Evolutionary conservation across 2,113 vertebrate genomes (phyloP).

Genomic region (Salvator merianae): DNA sequence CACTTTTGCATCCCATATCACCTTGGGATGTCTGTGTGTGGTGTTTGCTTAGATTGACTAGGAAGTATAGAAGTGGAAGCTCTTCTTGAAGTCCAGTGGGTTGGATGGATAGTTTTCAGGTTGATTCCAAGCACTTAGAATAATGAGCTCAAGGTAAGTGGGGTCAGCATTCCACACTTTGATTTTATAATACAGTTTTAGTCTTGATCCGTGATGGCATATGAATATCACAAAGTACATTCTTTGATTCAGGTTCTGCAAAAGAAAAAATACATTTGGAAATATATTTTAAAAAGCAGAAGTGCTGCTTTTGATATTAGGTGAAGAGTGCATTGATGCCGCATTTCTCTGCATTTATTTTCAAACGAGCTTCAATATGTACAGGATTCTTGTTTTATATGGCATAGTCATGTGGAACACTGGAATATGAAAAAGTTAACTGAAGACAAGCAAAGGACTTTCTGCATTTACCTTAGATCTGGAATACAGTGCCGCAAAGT

Average conservation of each 20-base stretch:
- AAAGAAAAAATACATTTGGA: slow-evolving; percentile 20
- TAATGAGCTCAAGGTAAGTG: slow-evolving; percentile 32
- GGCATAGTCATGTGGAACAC: slow-evolving; percentile 8
- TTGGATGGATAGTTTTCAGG: background rate
- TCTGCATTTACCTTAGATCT: no score
- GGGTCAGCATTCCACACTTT: slow-evolving; percentile 3
- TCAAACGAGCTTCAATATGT: slow-evolving; percentile 9
- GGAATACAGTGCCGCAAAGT: no score
- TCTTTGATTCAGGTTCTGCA: slow-evolving; percentile 29
- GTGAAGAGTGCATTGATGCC: slow-evolving; percentile 1
- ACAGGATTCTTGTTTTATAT: slow-evolving; percentile 29
- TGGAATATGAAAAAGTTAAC: slow-evolving; percentile 6
- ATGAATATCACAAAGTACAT: slow-evolving; percentile 21
- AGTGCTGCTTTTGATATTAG: slow-evolving; percentile 30
- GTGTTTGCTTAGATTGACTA: no score
- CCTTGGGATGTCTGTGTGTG: no score
- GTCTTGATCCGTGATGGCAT: slow-evolving; percentile 23
- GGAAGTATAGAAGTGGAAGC: background rate
- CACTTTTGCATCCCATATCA: no score
- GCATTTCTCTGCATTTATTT: background rate
- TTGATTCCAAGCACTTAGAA: background rate
- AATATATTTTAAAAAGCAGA: background rate
- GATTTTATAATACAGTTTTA: slow-evolving; percentile 24
- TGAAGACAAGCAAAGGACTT: slow-evolving; percentile 10
- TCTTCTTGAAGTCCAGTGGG: background rate